phyloP scores from a whole-genome alignment of 2,888 invertebrate genomes.

The Aporophyla lueneburgensis region DNA sequence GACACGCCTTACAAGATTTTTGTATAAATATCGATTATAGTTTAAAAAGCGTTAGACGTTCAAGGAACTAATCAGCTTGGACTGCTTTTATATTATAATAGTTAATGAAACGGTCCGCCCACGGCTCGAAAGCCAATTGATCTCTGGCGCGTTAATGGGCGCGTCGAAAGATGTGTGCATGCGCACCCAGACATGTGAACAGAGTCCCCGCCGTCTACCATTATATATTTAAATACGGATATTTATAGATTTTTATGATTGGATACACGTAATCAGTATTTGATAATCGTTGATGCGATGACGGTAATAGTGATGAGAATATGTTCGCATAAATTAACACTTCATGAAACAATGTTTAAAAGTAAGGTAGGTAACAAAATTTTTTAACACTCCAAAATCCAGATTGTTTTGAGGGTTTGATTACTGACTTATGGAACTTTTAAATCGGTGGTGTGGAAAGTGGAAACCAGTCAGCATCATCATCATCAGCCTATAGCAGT shows the following conservation, averaged over 20 bases:
- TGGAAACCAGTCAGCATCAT: too few species aligned
- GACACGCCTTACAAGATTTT: constrained; percentile 71
- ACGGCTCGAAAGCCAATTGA: constrained; percentile 85
- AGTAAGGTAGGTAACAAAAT: neutral
- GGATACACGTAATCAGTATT: constrained; percentile 76
- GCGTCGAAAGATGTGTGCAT: constrained; percentile 84
- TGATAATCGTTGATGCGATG: constrained; percentile 67
- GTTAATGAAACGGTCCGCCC: constrained; percentile 89
- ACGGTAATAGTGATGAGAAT: constrained; percentile 56
- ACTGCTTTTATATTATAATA: constrained; percentile 88
- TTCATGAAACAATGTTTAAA: constrained; percentile 2
- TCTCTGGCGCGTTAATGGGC: constrained; percentile 85
- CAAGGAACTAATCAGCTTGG: constrained; percentile 86
- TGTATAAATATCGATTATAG: constrained; percentile 77
- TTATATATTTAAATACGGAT: constrained; percentile 80
- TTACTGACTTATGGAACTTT: neutral
- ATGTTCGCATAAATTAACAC: constrained; percentile 42
- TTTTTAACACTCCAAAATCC: neutral
- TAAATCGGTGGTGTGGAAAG: neutral
- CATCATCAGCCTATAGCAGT: too few species aligned
- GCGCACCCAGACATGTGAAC: constrained; percentile 77
- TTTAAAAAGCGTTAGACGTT: constrained; percentile 77
- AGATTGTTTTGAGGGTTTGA: neutral
- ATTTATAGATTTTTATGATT: constrained; percentile 77
- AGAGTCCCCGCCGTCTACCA: constrained; percentile 77